These are phyloP conservation scores for Tyria jacobaeae DNA, from an alignment of 2,888 invertebrate species.

Conservation along the genomic window DNA sequence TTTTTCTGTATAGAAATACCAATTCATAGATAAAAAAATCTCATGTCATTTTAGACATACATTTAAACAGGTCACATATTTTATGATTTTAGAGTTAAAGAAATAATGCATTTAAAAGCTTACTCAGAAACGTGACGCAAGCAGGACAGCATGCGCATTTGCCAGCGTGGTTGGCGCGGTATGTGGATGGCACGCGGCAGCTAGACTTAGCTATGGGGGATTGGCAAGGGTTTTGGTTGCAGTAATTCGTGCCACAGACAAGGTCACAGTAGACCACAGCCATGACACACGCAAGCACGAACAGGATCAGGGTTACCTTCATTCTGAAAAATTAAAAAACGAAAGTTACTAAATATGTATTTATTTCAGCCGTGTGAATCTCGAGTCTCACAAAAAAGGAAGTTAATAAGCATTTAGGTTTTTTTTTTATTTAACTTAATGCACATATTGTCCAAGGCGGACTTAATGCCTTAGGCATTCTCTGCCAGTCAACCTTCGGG, in stretches of 20 bases:
- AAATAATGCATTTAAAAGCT: slow-evolving; percentile 32
- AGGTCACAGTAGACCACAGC: slow-evolving; percentile 71
- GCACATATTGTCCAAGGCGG: too few species aligned
- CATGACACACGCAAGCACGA: slow-evolving; percentile 65
- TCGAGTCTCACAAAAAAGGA: too few species aligned
- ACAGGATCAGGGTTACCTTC: slow-evolving; percentile 67
- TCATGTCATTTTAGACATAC: too few species aligned
- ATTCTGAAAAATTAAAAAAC: slow-evolving; percentile 59
- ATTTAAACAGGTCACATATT: not conserved
- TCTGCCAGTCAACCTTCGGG: too few species aligned
- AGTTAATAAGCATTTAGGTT: too few species aligned
- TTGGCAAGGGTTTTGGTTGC: slow-evolving; percentile 73
- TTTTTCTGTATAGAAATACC: too few species aligned
- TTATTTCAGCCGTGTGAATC: too few species aligned
- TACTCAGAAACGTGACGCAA: slow-evolving; percentile 75
- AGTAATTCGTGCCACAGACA: slow-evolving; percentile 76
- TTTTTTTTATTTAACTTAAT: too few species aligned
- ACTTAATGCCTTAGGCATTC: too few species aligned
- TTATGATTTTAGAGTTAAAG: not conserved
- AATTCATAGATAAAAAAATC: too few species aligned
- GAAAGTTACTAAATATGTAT: not conserved
- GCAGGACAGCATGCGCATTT: slow-evolving; percentile 82
- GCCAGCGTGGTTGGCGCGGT: slow-evolving; percentile 74
- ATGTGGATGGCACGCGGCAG: slow-evolving; percentile 67
- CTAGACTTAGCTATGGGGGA: slow-evolving; percentile 55